Conservation (phyloP, 2,888 invertebrate species). For the Sarcophaga variegata region DNA sequence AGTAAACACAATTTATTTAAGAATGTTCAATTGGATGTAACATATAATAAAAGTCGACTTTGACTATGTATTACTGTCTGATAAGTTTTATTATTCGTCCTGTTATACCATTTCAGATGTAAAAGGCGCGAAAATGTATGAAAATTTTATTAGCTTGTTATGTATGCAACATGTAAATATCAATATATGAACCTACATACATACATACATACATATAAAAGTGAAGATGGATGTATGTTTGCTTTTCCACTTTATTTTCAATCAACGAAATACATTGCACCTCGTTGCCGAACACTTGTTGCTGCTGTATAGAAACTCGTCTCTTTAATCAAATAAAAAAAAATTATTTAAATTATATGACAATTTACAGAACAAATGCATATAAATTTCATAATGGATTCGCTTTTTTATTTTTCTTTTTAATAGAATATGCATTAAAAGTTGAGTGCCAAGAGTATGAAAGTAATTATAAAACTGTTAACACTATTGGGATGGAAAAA, state of each 20-base stretch:
- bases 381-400: slow-evolving; percentile 55
- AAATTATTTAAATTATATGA: slow-evolving; percentile 44
- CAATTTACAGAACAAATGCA: slow-evolving; percentile 55
- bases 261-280: slow-evolving; percentile 49
- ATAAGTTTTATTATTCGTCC: background rate
- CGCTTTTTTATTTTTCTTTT: slow-evolving; percentile 16
- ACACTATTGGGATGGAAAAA: too few relatives aligned
- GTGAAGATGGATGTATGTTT: background rate
- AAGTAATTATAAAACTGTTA: too few relatives aligned
- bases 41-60: too few relatives aligned
- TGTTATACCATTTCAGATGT: slow-evolving; percentile 55
- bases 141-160: slow-evolving; percentile 71
- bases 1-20: too few relatives aligned
- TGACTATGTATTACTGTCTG: background rate
- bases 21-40: too few relatives aligned
- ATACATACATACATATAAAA: slow-evolving; percentile 8
- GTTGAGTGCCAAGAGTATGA: too few relatives aligned
- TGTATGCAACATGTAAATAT: slow-evolving; percentile 46
- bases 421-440: too few relatives aligned
- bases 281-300: slow-evolving; percentile 57
- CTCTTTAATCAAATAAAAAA: background rate
- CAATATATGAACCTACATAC: background rate
- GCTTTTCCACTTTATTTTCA: slow-evolving; percentile 60
- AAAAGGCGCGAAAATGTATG: slow-evolving; percentile 70
- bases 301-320: slow-evolving; percentile 23